Base-by-base conservation (phyloP, 64 coral and sea anemone genomes). In the Pachyseris speciosa region DNA sequence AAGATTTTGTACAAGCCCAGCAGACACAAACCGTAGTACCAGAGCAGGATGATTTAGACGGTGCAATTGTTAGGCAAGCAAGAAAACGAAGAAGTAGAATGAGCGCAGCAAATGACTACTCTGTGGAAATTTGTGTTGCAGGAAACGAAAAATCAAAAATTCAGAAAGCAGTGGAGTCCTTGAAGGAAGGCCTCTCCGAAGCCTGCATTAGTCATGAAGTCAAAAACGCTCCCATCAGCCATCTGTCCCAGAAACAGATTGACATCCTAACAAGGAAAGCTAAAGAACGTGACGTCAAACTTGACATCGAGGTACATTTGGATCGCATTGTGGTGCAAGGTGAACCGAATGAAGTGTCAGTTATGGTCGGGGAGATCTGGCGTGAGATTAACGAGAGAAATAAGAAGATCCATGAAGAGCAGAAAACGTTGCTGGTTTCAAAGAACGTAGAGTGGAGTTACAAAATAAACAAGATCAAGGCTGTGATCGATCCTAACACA, bases 1-100 rank as follows among this genome's bases (percentile, higher is more conserved):
- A 66, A 4, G 45, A 86, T 9, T 93, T 93, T 93, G 39, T 69
- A 34, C 83, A 80, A 55, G 83, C 77, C 37, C 91, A 93, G 19
- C 58, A 70, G 43, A 48, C 60, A 48, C 22, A 61, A 4, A 26
- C 58, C n/a, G 47, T n/a, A 29, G 29, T 53, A 4, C 66, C 58
- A 31, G 22, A 51, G 60, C 40, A 24, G 16, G n/a, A 52, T 22
- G 28, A 81, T 10, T 20, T 34, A 19, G 33, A 61, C 11, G 40
- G 19, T 61, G 77, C 42, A 51, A 25, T 25, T 25, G 50, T 58
- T 12, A 36, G 7, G 32, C 22, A 37, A 22, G 12, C 76, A 39
- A 57, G 9, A 71, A 32, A n/a, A 3, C 19, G 37, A 2, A 58
- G 7, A n/a, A 29, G 7, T 59, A 81, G 2, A 2, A 19, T 16